These are phyloP conservation scores for Enteromius viviparus DNA, from an alignment of 2,797 vertebrate species.

Conservation along the genomic window DNA sequence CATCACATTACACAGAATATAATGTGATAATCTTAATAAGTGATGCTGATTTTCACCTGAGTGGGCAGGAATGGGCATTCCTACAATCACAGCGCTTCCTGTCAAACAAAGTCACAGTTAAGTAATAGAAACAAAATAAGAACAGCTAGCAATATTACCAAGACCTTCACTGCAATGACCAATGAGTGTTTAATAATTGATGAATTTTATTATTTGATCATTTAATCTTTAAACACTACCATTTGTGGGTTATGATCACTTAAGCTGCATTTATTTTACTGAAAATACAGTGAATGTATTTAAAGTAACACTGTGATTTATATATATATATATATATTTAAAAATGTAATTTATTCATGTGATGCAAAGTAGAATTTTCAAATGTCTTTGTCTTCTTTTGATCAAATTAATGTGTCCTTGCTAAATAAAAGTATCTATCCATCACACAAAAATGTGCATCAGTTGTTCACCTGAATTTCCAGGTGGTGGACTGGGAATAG, in stretches of 20 bases:
- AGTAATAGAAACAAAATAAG: background rate
- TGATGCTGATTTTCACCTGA: conserved; percentile 29
- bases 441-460: background rate
- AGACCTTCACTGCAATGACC: background rate
- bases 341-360: background rate
- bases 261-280: background rate
- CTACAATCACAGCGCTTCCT: conserved; percentile 36
- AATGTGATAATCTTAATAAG: background rate
- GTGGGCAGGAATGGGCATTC: conserved; percentile 42
- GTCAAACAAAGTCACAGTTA: conserved; percentile 23
- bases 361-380: background rate
- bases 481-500: conserved; percentile 58
- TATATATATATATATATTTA: background rate
- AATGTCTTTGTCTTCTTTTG: background rate
- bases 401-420: background rate
- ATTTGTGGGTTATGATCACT: background rate
- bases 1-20: background rate
- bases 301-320: background rate
- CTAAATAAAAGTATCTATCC: background rate
- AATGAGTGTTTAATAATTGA: background rate
- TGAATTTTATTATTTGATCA: background rate
- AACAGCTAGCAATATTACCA: background rate
- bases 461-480: conserved; percentile 62
- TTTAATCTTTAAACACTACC: background rate
- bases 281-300: background rate